These are phyloP conservation scores for Drosophila trapezifrons DNA, from an alignment of 1,140 invertebrate genomes.

Conservation along the genomic window DNA sequence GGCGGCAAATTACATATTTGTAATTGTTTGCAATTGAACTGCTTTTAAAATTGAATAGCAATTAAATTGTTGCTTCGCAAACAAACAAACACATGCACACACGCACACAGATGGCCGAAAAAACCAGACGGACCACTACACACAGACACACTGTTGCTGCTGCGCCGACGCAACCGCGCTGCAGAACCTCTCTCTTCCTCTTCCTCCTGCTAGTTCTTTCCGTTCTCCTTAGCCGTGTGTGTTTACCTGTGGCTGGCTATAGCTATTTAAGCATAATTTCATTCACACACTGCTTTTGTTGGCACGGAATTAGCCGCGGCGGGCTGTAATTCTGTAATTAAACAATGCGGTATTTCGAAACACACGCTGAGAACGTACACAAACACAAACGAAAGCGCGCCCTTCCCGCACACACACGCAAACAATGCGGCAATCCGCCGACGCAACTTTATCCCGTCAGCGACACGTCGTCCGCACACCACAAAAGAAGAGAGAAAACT, in stretches of 20 bases:
- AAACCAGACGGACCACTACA: conserved; percentile 39
- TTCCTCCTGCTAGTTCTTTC: neutral
- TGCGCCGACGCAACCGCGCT: conserved; percentile 48
- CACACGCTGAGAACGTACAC: conserved; percentile 34
- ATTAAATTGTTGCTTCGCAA: conserved; percentile 73
- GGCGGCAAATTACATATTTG: conserved; percentile 70
- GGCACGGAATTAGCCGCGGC: conserved; percentile 38
- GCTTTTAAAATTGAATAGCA: conserved; percentile 65
- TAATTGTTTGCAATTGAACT: conserved; percentile 74
- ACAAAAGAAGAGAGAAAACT: neutral
- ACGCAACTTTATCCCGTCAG: conserved; percentile 33
- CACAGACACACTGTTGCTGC: conserved; percentile 17
- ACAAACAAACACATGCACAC: conserved; percentile 16
- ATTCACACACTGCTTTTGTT: conserved; percentile 46
- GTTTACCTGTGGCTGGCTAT: conserved; percentile 30
- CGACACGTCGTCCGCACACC: conserved; percentile 12
- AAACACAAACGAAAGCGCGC: conserved; percentile 19
- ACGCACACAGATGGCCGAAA: neutral
- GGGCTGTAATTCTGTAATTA: conserved; percentile 43
- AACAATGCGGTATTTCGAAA: conserved; percentile 52
- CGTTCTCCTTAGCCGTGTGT: neutral
- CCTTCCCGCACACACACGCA: conserved; percentile 32
- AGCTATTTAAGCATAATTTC: conserved; percentile 40
- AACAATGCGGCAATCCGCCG: conserved; percentile 37
- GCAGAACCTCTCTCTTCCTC: conserved; percentile 28